A percentile compares a stretch with the other conserved stretches of the same genome.
phyloP scores from a whole-genome alignment of 2,113 vertebrate genomes.

The western clawed frog (Xenopus tropicalis) region DNA sequence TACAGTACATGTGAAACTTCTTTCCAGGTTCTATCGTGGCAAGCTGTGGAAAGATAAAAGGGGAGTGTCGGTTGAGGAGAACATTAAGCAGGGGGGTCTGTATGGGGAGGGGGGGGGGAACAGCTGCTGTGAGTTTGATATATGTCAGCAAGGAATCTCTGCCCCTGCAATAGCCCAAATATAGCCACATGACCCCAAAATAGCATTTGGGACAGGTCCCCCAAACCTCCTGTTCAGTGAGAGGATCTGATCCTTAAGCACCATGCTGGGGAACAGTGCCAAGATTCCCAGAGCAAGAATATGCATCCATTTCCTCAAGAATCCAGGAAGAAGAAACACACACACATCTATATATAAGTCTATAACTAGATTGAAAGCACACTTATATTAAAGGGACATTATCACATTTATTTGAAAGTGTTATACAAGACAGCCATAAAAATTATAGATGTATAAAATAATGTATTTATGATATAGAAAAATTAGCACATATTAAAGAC shows the following conservation, averaged over 20 bases:
- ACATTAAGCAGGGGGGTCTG: neutral
- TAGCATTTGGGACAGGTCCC: slow-evolving; percentile 19
- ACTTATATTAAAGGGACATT: too few species aligned
- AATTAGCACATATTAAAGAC: too few species aligned
- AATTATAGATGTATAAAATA: too few species aligned
- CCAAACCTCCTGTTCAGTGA: neutral
- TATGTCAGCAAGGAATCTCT: slow-evolving; percentile 35
- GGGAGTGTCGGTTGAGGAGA: slow-evolving; percentile 14
- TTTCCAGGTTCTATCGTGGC: slow-evolving; percentile 90
- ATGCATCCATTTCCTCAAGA: slow-evolving; percentile 17
- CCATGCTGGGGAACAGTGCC: slow-evolving; percentile 5
- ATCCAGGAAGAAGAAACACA: neutral
- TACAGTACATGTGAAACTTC: slow-evolving; percentile 98
- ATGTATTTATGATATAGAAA: too few species aligned
- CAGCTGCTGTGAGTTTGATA: slow-evolving; percentile 37
- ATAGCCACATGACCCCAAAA: slow-evolving; percentile 36
- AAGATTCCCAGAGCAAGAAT: slow-evolving; percentile 5
- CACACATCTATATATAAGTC: neutral
- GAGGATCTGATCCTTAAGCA: neutral
- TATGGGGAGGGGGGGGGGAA: slow-evolving; percentile 12
- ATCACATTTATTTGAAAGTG: too few species aligned
- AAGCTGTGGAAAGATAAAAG: slow-evolving; percentile 63
- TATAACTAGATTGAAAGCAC: too few species aligned
- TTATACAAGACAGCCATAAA: too few species aligned
- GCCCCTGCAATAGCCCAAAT: slow-evolving; percentile 37